phyloP scores from a whole-genome alignment of 2,797 vertebrate species.

The Anas georgica region DNA sequence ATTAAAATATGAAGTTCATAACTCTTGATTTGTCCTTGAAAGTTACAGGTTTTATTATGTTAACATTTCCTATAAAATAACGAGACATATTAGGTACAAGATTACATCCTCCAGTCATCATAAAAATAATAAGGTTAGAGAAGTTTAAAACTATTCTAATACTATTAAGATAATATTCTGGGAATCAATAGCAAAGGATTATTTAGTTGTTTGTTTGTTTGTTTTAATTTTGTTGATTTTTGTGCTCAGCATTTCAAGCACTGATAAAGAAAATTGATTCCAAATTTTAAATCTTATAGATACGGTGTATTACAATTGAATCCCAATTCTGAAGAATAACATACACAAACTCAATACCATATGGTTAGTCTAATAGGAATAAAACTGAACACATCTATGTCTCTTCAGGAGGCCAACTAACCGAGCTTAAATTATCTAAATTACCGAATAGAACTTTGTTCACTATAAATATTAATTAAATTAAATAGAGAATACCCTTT shows the following conservation, averaged over 20 bases:
- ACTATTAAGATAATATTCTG: background rate
- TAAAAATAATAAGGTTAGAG: background rate
- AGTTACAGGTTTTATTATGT: background rate
- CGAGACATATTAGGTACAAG: background rate
- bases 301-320: background rate
- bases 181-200: background rate
- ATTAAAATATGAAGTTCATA: background rate
- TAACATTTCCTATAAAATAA: background rate
- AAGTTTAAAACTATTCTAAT: background rate
- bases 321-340: background rate
- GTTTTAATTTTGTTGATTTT: background rate
- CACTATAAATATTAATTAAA: background rate
- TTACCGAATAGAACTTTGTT: background rate
- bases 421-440: background rate
- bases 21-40: background rate
- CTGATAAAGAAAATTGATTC: background rate
- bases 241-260: background rate
- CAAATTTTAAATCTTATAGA: background rate
- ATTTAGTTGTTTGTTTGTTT: background rate
- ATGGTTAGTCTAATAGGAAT: background rate
- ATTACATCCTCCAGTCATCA: background rate
- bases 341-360: background rate
- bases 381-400: background rate
- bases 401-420: background rate
- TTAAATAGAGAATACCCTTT: conserved; percentile 74